A percentile compares a stretch with the other conserved stretches of the same genome.
Evolutionary conservation across 2,888 invertebrate genomes (phyloP).

Genomic region (Tenthredo mesomela): DNA sequence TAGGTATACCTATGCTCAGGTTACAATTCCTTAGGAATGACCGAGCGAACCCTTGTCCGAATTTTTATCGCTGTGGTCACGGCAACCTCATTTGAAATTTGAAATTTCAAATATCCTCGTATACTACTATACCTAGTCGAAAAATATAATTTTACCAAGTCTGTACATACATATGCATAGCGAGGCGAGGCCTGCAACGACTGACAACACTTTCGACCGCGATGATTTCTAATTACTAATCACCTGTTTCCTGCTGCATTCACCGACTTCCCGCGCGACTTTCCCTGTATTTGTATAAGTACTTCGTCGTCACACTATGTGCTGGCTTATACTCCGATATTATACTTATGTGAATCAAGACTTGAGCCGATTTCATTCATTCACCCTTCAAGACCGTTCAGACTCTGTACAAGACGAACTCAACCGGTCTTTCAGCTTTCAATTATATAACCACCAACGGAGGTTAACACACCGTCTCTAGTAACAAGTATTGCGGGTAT

Average conservation of each 20-base stretch:
- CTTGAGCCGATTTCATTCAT: slow-evolving; percentile 22
- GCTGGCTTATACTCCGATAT: slow-evolving; percentile 2
- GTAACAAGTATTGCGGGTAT: neutral
- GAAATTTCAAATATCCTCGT: neutral
- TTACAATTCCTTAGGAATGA: slow-evolving; percentile 38
- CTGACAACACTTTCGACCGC: slow-evolving; percentile 30
- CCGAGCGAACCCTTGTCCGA: slow-evolving; percentile 4
- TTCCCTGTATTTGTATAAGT: slow-evolving; percentile 4
- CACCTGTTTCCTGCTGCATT: slow-evolving; percentile 47
- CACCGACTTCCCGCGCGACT: slow-evolving; percentile 25
- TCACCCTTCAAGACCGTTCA: slow-evolving; percentile 16
- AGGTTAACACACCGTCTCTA: neutral
- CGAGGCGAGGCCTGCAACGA: neutral
- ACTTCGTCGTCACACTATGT: neutral
- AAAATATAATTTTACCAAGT: neutral
- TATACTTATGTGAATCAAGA: neutral
- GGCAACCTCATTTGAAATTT: neutral
- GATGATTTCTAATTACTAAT: slow-evolving; percentile 45
- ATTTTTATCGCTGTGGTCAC: neutral
- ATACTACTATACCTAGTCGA: neutral
- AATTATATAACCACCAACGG: slow-evolving; percentile 25
- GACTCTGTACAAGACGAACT: neutral
- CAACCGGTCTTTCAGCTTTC: slow-evolving; percentile 38
- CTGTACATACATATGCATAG: neutral
- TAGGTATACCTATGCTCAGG: neutral